A percentile compares a stretch with the other conserved stretches of the same genome.
Evolutionary conservation across 2,797 vertebrate genomes (phyloP).

Genomic region (Falco peregrinus): DNA sequence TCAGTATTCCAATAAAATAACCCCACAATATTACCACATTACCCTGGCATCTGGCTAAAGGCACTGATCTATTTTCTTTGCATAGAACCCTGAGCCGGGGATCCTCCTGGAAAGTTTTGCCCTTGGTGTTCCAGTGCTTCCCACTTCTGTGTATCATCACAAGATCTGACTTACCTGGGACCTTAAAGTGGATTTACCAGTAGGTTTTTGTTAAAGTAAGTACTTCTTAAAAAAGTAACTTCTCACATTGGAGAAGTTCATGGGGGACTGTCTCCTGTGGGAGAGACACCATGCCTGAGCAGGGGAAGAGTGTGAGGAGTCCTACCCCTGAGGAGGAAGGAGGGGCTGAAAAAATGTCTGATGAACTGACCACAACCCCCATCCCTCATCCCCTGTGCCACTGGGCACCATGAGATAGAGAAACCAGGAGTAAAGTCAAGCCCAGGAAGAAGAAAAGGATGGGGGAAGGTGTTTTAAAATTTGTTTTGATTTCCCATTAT

Average conservation of each 20-base stretch:
- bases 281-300: too few relatives aligned
- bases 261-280: too few relatives aligned
- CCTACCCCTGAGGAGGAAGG: not conserved
- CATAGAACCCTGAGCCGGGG: fast-evolving
- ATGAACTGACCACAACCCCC: not conserved
- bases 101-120: not conserved
- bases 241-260: too few relatives aligned
- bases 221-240: not conserved
- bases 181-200: not conserved
- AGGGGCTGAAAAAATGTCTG: not conserved
- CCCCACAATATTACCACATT: not conserved
- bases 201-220: not conserved
- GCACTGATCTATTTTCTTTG: not conserved
- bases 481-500: not conserved
- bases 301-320: too few relatives aligned
- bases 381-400: too few relatives aligned
- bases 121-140: not conserved
- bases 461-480: not conserved
- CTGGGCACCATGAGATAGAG: not conserved
- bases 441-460: not conserved
- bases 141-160: not conserved
- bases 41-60: not conserved
- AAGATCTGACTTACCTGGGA: not conserved
- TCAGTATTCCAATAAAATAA: not conserved
- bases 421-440: not conserved